phyloP scores from a whole-genome alignment of 30 jellyfish, hydroid and myxozoan species.

The Aurelia aurita region DNA sequence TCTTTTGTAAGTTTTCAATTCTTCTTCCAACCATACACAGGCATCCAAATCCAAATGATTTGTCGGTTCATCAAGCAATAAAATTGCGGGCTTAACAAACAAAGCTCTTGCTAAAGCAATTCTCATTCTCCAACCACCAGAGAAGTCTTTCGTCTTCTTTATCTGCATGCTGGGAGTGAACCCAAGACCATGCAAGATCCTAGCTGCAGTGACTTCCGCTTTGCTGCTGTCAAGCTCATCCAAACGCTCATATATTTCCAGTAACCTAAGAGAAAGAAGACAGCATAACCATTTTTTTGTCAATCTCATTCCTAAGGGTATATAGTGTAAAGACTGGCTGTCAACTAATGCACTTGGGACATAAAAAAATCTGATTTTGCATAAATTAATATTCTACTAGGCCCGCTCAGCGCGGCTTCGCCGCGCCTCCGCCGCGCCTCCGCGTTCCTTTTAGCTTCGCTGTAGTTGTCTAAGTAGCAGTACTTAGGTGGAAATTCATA shows the following conservation, averaged over 20 bases:
- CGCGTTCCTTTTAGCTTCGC: too few relatives aligned
- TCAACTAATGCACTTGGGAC: too few relatives aligned
- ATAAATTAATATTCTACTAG: too few relatives aligned
- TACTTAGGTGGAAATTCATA: too few relatives aligned
- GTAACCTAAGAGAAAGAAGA: constrained; percentile 49
- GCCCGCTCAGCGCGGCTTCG: too few relatives aligned
- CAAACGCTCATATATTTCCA: constrained; percentile 90
- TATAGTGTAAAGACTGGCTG: too few relatives aligned
- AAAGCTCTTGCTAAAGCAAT: constrained; percentile 95
- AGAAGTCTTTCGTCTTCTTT: constrained; percentile 88
- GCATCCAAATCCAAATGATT: constrained; percentile 96
- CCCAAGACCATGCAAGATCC: constrained; percentile 94
- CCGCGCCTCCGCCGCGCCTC: too few relatives aligned
- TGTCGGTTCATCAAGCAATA: constrained; percentile 95
- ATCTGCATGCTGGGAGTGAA: constrained; percentile 94
- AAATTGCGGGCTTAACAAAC: constrained; percentile 91
- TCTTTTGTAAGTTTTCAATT: constrained; percentile 85
- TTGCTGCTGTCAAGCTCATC: constrained; percentile 93
- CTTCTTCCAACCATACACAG: constrained; percentile 97
- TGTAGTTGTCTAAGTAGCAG: too few relatives aligned
- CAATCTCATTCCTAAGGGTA: too few relatives aligned
- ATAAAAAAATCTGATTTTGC: too few relatives aligned
- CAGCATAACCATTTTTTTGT: neutral
- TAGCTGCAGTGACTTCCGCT: constrained; percentile 94
- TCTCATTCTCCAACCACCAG: constrained; percentile 99